phyloP scores from a whole-genome alignment of 2,888 invertebrate species.

The Pimpla rufipes region DNA sequence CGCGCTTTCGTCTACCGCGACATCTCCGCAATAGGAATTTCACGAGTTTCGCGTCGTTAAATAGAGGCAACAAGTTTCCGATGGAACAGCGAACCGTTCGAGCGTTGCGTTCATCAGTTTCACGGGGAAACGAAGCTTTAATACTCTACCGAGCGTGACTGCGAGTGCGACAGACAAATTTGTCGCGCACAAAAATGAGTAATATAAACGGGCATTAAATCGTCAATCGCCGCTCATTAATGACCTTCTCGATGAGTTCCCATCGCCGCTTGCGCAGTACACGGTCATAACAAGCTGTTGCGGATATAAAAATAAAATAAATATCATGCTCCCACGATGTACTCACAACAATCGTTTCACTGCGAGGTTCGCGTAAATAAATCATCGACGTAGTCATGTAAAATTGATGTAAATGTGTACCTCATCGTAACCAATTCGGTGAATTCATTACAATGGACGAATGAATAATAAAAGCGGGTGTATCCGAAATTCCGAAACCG shows the following conservation, averaged over 20 bases:
- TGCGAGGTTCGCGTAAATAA: background rate
- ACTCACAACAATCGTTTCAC: background rate
- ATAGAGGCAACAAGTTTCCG: slow-evolving; percentile 4
- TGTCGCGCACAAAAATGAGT: slow-evolving; percentile 3
- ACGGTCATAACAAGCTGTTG: background rate
- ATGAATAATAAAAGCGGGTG: background rate
- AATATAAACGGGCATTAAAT: slow-evolving; percentile 17
- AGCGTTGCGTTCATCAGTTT: background rate
- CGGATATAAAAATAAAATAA: background rate
- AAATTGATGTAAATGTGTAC: background rate
- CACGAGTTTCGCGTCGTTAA: background rate
- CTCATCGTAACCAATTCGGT: background rate
- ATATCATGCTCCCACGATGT: background rate
- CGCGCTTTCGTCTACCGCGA: too few relatives aligned
- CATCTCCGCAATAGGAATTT: background rate
- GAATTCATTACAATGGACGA: background rate
- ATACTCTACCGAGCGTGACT: background rate
- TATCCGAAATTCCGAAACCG: background rate
- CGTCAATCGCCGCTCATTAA: slow-evolving; percentile 1
- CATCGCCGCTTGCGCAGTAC: background rate
- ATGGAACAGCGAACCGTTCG: background rate
- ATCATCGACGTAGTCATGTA: background rate
- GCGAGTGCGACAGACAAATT: slow-evolving; percentile 11
- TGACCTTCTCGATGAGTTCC: slow-evolving; percentile 20
- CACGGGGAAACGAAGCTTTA: background rate